Percentiles rank a stretch among this genome's conserved stretches.
Evolutionary conservation across 2,113 vertebrate species (phyloP).

Genomic region (Lynx canadensis): DNA sequence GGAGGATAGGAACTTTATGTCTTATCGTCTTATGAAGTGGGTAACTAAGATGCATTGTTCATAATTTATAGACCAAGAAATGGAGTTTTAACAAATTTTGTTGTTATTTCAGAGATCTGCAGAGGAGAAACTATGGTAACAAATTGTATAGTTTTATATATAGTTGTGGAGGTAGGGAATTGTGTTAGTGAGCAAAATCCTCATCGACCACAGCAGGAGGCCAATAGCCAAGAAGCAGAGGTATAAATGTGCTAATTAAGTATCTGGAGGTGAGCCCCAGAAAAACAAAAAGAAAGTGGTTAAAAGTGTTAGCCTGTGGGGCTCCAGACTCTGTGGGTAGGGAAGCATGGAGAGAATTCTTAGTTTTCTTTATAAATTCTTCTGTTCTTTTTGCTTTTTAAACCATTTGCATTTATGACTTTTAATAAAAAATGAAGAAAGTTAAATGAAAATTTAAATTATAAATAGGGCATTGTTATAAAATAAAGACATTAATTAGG

Average conservation of each 20-base stretch:
- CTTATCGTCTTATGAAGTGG: background rate
- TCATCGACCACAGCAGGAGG: background rate
- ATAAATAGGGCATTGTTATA: slow-evolving; percentile 13
- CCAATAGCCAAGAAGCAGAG: background rate
- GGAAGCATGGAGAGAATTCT: background rate
- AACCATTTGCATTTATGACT: background rate
- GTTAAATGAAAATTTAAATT: slow-evolving; percentile 49
- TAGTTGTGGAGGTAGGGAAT: background rate
- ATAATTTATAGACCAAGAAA: background rate
- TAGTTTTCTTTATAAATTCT: slow-evolving; percentile 22
- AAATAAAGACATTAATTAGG: slow-evolving; percentile 55
- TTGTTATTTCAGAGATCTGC: background rate
- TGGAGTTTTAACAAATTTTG: background rate
- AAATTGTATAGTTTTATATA: background rate
- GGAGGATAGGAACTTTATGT: background rate
- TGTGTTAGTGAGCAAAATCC: background rate
- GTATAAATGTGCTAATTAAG: slow-evolving; percentile 54
- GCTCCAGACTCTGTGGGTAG: background rate
- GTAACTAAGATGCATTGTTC: background rate
- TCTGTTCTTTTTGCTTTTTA: slow-evolving; percentile 22
- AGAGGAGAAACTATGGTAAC: background rate
- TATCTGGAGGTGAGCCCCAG: background rate
- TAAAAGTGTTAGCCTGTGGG: slow-evolving; percentile 25
- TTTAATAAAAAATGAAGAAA: slow-evolving; percentile 39
- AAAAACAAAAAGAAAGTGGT: slow-evolving; percentile 43